Evolutionary conservation across 2,797 vertebrate genomes (phyloP), one percentile per base, ranked within the genome.

Genomic region (Catamblyrhynchus diadema): DNA sequence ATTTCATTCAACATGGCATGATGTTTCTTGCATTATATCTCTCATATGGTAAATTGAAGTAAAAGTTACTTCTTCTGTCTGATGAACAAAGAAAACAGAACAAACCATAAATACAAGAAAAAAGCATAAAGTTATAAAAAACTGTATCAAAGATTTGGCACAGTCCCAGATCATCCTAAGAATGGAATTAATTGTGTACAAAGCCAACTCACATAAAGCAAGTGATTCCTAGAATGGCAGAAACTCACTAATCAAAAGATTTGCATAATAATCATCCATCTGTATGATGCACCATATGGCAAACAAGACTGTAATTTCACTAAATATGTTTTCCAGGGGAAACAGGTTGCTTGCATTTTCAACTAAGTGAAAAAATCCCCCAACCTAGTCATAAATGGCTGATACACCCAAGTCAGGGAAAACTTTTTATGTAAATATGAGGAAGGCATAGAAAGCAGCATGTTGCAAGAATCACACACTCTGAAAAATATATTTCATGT

Each of bases 221-320:
- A 94, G 96, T 45, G 59, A 94, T 92, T 97, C 93, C 57, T 70
- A 90, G 89, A 96, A 90, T 93, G 91, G 90, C 65, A 94, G 74
- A 97, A 96, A 96, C 88, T 94, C 95, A 94, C 95, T 97, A 95
- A 96, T 96, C 89, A 94, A 82, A 95, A 94, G 87, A 90, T 88
- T 92, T 95, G 94, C 96, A 92, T 77, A 89, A 94, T 85, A 95
- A 94, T 93, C 80, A 96, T 82, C 93, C 91, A 93, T 97, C 85
- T 92, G 78, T 64, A 83, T 87, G 73, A 94, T 96, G 70, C 77
- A 86, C 92, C 92, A 95, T 80, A 93, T 93, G 92, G 89, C 96
- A 94, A 96, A 93, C 66, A 81, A 95, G 93, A 82, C 78, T 92
- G 69, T 33, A 86, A 79, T 94, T 97, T 96, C 92, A 95, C 94